Evolutionary conservation across 1,140 invertebrate genomes (phyloP).

Genomic region (Pentalonia nigronervosa): DNA sequence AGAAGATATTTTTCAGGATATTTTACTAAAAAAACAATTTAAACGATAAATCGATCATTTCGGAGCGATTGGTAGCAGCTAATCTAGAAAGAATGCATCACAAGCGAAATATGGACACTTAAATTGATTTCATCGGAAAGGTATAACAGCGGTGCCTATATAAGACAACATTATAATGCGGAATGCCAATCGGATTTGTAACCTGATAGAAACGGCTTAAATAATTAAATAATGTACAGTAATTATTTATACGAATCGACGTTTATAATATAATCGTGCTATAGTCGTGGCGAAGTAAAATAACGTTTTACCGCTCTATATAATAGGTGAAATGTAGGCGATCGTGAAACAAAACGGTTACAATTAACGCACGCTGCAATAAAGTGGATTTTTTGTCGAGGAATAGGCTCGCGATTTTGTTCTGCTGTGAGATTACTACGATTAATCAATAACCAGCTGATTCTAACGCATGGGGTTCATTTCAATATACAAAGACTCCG

Average conservation of each 20-base stretch:
- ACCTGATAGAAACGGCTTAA: neutral
- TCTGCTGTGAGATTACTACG: neutral
- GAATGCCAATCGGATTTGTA: neutral
- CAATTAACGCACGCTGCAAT: neutral
- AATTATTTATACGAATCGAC: neutral
- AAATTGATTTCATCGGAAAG: too few species aligned
- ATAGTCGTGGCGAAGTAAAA: neutral
- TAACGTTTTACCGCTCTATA: neutral
- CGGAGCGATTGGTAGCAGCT: too few species aligned
- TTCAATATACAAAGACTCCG: neutral
- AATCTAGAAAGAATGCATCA: too few species aligned
- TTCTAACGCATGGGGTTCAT: neutral
- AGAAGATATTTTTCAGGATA: too few species aligned
- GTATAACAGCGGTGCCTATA: too few species aligned
- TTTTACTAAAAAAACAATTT: too few species aligned
- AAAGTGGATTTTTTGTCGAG: neutral
- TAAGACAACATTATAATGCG: neutral
- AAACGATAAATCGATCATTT: too few species aligned
- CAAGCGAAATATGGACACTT: too few species aligned
- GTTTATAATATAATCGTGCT: neutral
- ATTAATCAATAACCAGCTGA: neutral
- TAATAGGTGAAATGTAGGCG: neutral
- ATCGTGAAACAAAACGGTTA: neutral
- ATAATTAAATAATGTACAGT: neutral
- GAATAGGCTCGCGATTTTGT: neutral